Evolutionary conservation across 1,140 invertebrate species (phyloP).

Genomic region (Polyergus mexicanus): DNA sequence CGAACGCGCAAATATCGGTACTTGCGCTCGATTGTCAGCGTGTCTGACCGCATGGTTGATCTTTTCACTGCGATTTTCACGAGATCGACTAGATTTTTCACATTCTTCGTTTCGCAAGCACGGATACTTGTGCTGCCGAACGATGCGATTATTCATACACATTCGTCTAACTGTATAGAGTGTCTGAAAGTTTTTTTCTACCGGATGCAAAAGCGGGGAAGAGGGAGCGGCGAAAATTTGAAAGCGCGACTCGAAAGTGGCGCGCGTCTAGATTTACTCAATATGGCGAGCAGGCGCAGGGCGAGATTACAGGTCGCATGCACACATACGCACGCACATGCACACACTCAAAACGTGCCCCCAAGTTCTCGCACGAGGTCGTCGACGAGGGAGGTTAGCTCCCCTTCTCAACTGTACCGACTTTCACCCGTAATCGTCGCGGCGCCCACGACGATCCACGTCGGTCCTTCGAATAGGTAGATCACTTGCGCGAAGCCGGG

Average conservation of each 20-base stretch:
- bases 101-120: not conserved
- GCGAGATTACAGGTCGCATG: not conserved
- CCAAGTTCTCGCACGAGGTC: constrained; percentile 66
- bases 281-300: constrained; percentile 44
- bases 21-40: not conserved
- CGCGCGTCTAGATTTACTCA: constrained; percentile 47
- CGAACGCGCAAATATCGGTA: not conserved
- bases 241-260: constrained; percentile 41
- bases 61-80: not conserved
- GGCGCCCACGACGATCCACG: not conserved
- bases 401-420: constrained; percentile 44
- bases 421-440: constrained; percentile 44
- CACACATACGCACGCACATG: not conserved
- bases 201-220: not conserved
- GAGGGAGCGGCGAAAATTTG: not conserved
- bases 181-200: not conserved
- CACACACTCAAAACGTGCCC: constrained; percentile 25
- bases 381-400: constrained; percentile 73
- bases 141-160: not conserved
- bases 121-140: constrained; percentile 14
- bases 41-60: not conserved
- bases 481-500: not conserved
- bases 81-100: not conserved
- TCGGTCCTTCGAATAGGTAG: not conserved
- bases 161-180: not conserved